Evolutionary conservation across 2,797 vertebrate genomes (phyloP).

Genomic region (Melanogrammus aeglefinus): DNA sequence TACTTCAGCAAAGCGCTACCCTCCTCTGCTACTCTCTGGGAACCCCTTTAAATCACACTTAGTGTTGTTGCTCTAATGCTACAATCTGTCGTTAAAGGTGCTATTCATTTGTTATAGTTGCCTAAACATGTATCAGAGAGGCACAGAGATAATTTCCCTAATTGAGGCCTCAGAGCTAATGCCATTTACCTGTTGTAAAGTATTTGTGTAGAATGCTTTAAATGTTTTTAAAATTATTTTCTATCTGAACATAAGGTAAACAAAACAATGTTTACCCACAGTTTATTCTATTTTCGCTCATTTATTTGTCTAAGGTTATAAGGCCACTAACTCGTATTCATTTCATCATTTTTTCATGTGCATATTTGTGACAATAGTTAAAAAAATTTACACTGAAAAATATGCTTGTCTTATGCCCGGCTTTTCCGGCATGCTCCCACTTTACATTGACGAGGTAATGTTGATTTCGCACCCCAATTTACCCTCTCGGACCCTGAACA

Average conservation of each 20-base stretch:
- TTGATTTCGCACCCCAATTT: no score
- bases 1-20: no score
- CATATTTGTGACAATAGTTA: not conserved
- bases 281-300: not conserved
- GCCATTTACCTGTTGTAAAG: not conserved
- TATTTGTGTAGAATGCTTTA: not conserved
- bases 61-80: not conserved
- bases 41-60: not conserved
- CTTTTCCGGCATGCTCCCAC: no score
- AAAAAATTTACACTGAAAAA: no score
- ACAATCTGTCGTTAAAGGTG: conserved; percentile 1
- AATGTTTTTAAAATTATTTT: not conserved
- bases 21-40: not conserved
- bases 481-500: no score
- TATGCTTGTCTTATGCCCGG: no score
- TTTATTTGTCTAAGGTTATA: not conserved
- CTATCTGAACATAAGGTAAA: not conserved
- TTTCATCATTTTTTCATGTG: not conserved
- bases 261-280: not conserved
- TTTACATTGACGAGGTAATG: no score
- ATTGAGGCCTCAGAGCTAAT: not conserved
- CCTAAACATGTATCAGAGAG: not conserved
- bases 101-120: not conserved
- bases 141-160: not conserved
- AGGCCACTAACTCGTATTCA: not conserved